A percentile compares a stretch with the other conserved stretches of the same genome.
These are phyloP conservation scores for Erynnis tages DNA, from an alignment of 2,888 invertebrate species.

Conservation along the genomic window DNA sequence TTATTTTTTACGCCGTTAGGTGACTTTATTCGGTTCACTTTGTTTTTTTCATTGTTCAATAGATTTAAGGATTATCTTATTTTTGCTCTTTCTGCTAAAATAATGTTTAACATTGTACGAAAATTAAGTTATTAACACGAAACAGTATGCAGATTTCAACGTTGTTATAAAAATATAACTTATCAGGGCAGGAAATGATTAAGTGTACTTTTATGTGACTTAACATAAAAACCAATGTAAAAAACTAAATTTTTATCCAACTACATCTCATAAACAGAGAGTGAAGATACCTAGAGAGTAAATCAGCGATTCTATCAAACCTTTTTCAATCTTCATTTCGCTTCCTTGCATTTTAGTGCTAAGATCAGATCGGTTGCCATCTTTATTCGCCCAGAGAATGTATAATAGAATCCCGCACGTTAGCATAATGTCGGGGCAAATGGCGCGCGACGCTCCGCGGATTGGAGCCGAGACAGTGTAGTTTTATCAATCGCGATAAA, in stretches of 20 bases:
- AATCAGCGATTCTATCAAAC: neutral
- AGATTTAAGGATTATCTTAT: too few relatives aligned
- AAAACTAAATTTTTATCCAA: too few relatives aligned
- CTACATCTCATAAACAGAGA: too few relatives aligned
- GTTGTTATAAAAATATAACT: too few relatives aligned
- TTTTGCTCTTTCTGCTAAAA: too few relatives aligned
- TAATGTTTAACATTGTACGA: too few relatives aligned
- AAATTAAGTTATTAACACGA: too few relatives aligned
- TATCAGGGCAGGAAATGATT: too few relatives aligned
- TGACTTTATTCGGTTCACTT: constrained; percentile 6
- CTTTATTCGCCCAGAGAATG: constrained; percentile 41
- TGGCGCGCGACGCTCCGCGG: constrained; percentile 58
- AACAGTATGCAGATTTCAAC: too few relatives aligned
- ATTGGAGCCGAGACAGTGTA: constrained; percentile 69
- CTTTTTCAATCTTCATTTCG: constrained; percentile 33
- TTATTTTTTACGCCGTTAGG: constrained; percentile 32
- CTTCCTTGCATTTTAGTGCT: constrained; percentile 20
- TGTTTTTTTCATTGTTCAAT: constrained; percentile 22
- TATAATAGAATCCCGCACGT: constrained; percentile 58
- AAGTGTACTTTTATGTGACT: too few relatives aligned
- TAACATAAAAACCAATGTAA: too few relatives aligned
- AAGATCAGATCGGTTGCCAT: constrained; percentile 26
- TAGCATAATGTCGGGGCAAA: constrained; percentile 69
- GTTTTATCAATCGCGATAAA: constrained; percentile 62
- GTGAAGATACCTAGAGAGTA: too few relatives aligned